Conservation (phyloP, 2,797 vertebrate genomes). For the Eospalax fontanierii region DNA sequence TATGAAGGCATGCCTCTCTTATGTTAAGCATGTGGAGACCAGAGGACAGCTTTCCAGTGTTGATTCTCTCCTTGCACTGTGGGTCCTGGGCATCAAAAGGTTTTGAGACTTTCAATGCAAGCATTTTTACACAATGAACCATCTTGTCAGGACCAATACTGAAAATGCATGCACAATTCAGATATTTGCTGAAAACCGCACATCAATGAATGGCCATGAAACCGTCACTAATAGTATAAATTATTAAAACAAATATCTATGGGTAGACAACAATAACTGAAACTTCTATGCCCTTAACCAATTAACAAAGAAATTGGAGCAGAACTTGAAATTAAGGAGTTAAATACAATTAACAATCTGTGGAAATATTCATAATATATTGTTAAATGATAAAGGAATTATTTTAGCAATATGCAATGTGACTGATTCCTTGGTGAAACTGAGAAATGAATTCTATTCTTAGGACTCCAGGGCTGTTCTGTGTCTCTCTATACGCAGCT, state of each 20-base stretch:
- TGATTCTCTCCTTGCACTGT: background rate
- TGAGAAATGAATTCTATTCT: slow-evolving; percentile 71
- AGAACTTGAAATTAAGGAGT: background rate
- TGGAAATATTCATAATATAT: background rate
- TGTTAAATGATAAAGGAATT: background rate
- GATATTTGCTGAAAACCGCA: background rate
- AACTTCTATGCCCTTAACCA: background rate
- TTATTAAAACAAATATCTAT: background rate
- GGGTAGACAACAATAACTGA: background rate
- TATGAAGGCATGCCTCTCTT: no score
- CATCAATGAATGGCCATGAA: background rate
- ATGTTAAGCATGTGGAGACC: background rate
- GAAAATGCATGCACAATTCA: background rate
- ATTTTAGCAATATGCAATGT: background rate
- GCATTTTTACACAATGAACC: background rate
- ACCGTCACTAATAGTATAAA: background rate
- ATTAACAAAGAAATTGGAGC: background rate
- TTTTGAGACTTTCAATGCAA: background rate
- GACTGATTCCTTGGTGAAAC: slow-evolving; percentile 55
- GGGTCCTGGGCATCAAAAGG: background rate
- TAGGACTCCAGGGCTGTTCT: slow-evolving; percentile 35
- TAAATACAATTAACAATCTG: background rate
- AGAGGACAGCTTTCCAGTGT: background rate
- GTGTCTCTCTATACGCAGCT: background rate
- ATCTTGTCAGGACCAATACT: no score